A percentile compares a stretch with the other conserved stretches of the same genome.
phyloP scores from a whole-genome alignment of 1,140 invertebrate genomes.

The Trichoplusia ni region DNA sequence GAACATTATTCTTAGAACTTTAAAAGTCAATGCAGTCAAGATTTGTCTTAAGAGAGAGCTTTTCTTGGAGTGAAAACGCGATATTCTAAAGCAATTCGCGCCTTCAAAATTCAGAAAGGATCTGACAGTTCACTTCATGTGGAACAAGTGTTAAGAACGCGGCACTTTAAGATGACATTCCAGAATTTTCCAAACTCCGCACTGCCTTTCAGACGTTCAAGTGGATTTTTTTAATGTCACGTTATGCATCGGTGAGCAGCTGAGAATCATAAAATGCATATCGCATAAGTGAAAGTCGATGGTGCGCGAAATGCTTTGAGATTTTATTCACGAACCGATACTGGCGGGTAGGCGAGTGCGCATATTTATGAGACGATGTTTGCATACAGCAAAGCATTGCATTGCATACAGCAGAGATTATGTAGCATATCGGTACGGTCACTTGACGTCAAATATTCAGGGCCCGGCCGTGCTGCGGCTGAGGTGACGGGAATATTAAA shows the following conservation, averaged over 20 bases:
- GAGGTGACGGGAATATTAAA: conserved; percentile 14
- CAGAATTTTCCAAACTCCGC: not conserved
- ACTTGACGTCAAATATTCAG: conserved; percentile 29
- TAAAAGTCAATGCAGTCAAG: conserved; percentile 1
- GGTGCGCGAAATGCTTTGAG: conserved; percentile 49
- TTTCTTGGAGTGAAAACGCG: not conserved
- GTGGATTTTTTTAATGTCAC: not conserved
- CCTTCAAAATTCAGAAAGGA: conserved; percentile 2
- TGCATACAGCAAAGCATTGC: no score
- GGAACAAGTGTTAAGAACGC: conserved; percentile 11
- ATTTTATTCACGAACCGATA: conserved; percentile 47
- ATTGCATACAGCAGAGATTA: conserved; percentile 18
- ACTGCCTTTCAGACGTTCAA: not conserved
- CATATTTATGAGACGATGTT: conserved; percentile 47
- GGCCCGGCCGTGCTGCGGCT: not conserved
- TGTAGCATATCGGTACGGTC: conserved; percentile 17
- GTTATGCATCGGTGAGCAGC: not conserved
- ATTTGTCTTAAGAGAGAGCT: not conserved
- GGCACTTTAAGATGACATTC: conserved; percentile 6
- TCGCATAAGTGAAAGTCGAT: conserved; percentile 47
- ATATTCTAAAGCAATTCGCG: conserved; percentile 1
- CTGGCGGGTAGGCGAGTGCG: conserved; percentile 34
- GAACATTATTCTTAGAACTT: no score
- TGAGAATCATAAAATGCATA: conserved; percentile 45
- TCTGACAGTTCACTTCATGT: conserved; percentile 12